Percentiles rank a stretch among this genome's conserved stretches.
Evolutionary conservation across 2,113 vertebrate genomes (phyloP).

Genomic region (Apeltes quadracus): DNA sequence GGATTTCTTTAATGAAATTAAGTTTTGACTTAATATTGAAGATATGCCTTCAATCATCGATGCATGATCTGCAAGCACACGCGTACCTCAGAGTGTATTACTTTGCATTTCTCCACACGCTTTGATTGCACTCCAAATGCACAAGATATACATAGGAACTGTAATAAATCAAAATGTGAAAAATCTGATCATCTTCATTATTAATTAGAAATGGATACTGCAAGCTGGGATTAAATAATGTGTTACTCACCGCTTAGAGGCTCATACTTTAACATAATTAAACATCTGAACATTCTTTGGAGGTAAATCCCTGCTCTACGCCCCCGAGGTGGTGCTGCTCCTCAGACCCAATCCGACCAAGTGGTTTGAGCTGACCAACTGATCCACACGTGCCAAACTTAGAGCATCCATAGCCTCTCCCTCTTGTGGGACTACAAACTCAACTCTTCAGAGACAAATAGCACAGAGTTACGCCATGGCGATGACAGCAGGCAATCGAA

Average conservation of each 20-base stretch:
- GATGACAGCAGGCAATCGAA: not conserved
- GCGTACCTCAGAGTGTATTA: constrained; percentile 16
- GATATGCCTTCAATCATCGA: not conserved
- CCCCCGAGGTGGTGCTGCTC: constrained; percentile 25
- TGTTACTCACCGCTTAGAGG: constrained; percentile 79
- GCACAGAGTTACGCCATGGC: constrained; percentile 7
- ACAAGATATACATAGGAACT: constrained; percentile 45
- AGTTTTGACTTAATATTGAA: not conserved
- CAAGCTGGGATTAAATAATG: constrained; percentile 63
- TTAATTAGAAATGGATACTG: constrained; percentile 56
- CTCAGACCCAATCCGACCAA: not conserved
- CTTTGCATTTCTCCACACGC: constrained; percentile 31
- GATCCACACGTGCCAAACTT: not conserved
- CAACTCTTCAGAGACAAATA: constrained; percentile 72
- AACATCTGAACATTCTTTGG: constrained; percentile 80
- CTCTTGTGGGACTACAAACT: not conserved
- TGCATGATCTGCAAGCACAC: not conserved
- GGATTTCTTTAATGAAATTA: not conserved
- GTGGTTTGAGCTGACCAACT: not conserved
- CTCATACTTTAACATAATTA: constrained; percentile 82
- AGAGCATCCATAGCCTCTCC: not conserved
- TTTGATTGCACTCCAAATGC: constrained; percentile 37
- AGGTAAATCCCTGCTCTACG: constrained; percentile 1
- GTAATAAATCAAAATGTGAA: constrained; percentile 47
- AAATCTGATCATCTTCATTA: constrained; percentile 50